Base-by-base conservation (phyloP, 1,140 invertebrate genomes). In the Drosophila ohnishii region DNA sequence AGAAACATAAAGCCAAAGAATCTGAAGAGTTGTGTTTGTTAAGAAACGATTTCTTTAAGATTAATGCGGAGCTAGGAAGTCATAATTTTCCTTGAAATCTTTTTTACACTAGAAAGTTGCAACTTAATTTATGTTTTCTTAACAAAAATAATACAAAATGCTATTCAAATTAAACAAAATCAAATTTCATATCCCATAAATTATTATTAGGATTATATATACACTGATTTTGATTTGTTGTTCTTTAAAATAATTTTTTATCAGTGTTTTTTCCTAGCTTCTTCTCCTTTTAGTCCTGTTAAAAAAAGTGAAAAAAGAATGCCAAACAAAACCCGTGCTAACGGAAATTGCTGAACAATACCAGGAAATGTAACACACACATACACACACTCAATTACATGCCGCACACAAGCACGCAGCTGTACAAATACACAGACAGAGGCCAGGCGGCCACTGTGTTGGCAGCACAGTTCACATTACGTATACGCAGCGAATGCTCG, bases 311-410 rank as follows among this genome's bases (percentile, higher is more conserved):
- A 10, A 42, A 39, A 48, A 50, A 37, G 25, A 25, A 75, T 55
- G 34, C 14, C 70, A 73, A 71, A 60, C 47, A 57, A 53, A 75
- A 78, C 13, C 66, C 55, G 53, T 71, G 83, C 66, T 25, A 75
- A 48, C 83, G 83, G 83, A 86, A 87, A 86, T 79, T 83, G 75
- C 85, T 83, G 66, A 79, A 86, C 83, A 87, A 86, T 82, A 75
- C 78, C 78, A 78, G 78, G 61, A 86, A 78, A 81, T 72, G 75
- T 86, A 78, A 69, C 75, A 47, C 51, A 50, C 42, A 13, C 78
- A 70, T 61, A 86, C 58, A 66, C 75, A 71, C 75, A 71, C 74
- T 75, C 80, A 80, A 83, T 84, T 80, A 80, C 66, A 72, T 64
- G 51, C 50, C 44, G 32, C 50, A 53, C 44, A 67, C 28, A 7